These are phyloP conservation scores for Amphipoea oculea DNA, from an alignment of 2,888 invertebrate genomes.

Conservation along the genomic window DNA sequence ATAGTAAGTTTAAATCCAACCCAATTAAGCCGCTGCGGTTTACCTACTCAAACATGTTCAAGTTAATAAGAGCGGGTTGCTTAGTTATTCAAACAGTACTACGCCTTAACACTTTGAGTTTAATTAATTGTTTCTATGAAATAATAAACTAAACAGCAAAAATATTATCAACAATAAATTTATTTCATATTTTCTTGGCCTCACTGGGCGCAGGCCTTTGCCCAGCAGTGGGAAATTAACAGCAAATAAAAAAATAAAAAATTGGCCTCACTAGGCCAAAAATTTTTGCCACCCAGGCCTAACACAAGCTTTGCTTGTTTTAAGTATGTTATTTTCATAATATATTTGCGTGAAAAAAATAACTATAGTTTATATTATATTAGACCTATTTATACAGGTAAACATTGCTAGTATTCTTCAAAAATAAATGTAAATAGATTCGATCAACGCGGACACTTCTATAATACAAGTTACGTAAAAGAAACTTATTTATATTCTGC, in stretches of 20 bases:
- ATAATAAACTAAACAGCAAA: neutral
- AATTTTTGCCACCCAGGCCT: neutral
- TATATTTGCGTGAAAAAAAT: neutral
- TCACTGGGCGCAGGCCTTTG: too few relatives aligned
- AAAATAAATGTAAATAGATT: slow-evolving; percentile 34
- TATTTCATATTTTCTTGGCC: neutral
- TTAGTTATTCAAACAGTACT: slow-evolving; percentile 35
- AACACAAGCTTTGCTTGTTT: neutral
- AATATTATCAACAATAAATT: too few relatives aligned
- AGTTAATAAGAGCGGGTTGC: slow-evolving; percentile 35
- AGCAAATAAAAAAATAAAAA: too few relatives aligned
- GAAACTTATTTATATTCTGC: slow-evolving; percentile 59
- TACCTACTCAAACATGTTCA: slow-evolving; percentile 47
- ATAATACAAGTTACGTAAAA: slow-evolving; percentile 33
- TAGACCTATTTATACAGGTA: neutral
- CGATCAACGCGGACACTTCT: slow-evolving; percentile 28
- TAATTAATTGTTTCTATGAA: slow-evolving; percentile 24
- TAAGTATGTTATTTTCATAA: neutral
- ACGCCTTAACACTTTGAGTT: slow-evolving; percentile 3
- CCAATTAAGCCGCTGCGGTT: slow-evolving; percentile 47
- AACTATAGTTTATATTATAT: neutral
- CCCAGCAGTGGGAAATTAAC: too few relatives aligned
- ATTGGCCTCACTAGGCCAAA: neutral
- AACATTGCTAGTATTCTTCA: slow-evolving; percentile 9
- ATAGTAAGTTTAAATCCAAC: slow-evolving; percentile 57